Percentiles rank a stretch among this genome's conserved stretches.
Evolutionary conservation across 2,888 invertebrate species (phyloP).

Genomic region (Xanthorhoe designata): DNA sequence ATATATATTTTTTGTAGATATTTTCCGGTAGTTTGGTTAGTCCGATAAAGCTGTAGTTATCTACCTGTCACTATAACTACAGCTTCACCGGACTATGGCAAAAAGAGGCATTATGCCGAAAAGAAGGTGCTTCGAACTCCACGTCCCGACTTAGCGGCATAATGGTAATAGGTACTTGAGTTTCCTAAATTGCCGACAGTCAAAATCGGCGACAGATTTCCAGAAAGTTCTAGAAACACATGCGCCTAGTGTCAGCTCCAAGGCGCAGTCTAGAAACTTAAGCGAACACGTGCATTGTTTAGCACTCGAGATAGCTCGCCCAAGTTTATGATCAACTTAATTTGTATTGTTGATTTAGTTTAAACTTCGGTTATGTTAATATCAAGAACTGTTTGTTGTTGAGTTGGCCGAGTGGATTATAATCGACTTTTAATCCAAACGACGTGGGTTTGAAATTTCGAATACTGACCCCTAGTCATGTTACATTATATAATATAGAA

Average conservation of each 20-base stretch:
- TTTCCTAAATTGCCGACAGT: not conserved
- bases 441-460: no score
- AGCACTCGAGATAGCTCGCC: slow-evolving; percentile 35
- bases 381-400: not conserved
- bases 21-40: no score
- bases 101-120: no score
- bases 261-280: slow-evolving; percentile 39
- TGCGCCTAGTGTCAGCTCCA: slow-evolving; percentile 22
- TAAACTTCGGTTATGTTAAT: not conserved
- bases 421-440: not conserved
- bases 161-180: not conserved
- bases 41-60: no score
- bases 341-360: slow-evolving; percentile 32
- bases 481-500: no score
- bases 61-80: no score
- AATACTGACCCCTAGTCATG: no score
- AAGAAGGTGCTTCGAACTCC: no score
- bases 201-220: not conserved
- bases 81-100: no score
- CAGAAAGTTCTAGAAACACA: slow-evolving; percentile 5
- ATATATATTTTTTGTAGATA: no score
- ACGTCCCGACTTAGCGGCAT: no score
- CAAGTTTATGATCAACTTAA: slow-evolving; percentile 30
- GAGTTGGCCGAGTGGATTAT: not conserved
- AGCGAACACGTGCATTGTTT: slow-evolving; percentile 39